These are phyloP conservation scores for Forbesichthys agassizii DNA, from an alignment of 2,113 vertebrate genomes.

Conservation along the genomic window DNA sequence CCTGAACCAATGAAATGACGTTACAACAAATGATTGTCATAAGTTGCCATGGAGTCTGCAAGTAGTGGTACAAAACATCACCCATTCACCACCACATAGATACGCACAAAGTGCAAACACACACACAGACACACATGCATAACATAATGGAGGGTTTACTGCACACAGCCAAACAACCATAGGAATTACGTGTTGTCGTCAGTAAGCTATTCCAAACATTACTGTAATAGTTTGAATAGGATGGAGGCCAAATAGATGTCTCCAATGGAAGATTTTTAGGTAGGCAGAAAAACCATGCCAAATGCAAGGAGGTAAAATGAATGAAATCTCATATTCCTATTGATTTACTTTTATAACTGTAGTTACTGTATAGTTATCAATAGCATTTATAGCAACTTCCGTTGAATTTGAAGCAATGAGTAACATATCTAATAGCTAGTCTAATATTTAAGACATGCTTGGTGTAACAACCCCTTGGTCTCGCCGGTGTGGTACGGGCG, in stretches of 20 bases:
- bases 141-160: constrained; percentile 36
- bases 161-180: constrained; percentile 27
- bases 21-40: constrained; percentile 48
- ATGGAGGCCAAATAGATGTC: constrained; percentile 30
- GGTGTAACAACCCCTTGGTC: no score
- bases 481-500: no score
- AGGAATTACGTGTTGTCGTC: constrained; percentile 21
- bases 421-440: background rate
- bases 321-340: constrained; percentile 1
- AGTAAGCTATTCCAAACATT: constrained; percentile 32
- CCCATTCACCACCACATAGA: constrained; percentile 8
- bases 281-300: background rate
- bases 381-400: background rate
- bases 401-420: background rate
- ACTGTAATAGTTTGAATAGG: constrained; percentile 33
- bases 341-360: constrained; percentile 1
- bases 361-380: background rate
- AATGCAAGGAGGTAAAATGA: background rate
- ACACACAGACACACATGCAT: background rate
- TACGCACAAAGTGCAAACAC: background rate
- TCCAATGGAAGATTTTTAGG: constrained; percentile 1
- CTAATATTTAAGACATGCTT: background rate
- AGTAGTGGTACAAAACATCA: constrained; percentile 56
- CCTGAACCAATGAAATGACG: constrained; percentile 45
- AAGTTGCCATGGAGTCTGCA: constrained; percentile 52